These are phyloP conservation scores for Bombus huntii DNA, from an alignment of 1,140 invertebrate species.

Conservation along the genomic window DNA sequence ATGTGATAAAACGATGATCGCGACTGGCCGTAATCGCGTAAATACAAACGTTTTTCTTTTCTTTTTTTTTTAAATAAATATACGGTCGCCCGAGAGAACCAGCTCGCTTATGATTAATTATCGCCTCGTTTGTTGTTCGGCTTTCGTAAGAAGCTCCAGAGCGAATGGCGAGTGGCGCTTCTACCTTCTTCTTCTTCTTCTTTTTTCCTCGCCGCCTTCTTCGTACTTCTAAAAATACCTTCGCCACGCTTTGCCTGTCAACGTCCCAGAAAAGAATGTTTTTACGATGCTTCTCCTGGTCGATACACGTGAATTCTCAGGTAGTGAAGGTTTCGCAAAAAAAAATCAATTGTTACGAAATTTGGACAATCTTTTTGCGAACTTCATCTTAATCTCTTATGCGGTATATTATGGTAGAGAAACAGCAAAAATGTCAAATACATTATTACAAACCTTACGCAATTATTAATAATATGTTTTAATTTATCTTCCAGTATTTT, in stretches of 20 bases:
- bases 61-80: not conserved
- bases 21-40: constrained; percentile 20
- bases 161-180: not conserved
- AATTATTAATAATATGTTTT: no score
- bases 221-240: not conserved
- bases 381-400: no score
- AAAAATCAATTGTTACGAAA: not conserved
- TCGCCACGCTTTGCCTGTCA: constrained; percentile 16
- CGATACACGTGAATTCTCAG: not conserved
- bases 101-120: constrained; percentile 45
- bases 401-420: no score
- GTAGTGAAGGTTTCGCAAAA: not conserved
- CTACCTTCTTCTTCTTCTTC: not conserved
- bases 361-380: no score
- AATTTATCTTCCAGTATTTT: no score
- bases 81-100: no score
- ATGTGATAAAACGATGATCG: constrained; percentile 44
- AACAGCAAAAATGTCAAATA: no score
- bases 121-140: constrained; percentile 28
- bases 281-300: not conserved
- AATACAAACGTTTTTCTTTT: not conserved
- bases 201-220: not conserved
- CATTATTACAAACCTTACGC: no score
- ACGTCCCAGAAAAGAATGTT: not conserved
- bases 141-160: constrained; percentile 25